Conservation (phyloP, 2,113 vertebrate species). For the Ivindomyrus marchei region DNA sequence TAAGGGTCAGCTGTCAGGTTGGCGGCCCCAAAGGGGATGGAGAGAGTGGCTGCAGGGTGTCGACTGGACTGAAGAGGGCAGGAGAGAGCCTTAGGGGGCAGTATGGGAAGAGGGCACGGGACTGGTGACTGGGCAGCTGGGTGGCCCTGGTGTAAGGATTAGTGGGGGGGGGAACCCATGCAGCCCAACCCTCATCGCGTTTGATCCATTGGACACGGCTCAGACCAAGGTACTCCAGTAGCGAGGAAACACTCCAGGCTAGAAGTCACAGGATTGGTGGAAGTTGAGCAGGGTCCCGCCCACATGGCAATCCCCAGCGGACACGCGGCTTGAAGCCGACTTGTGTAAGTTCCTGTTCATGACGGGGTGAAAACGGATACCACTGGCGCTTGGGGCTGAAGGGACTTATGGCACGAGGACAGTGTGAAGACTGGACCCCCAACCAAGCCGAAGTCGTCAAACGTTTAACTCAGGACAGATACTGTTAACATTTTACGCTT, state of each 20-base stretch:
- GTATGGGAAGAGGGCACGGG: conserved; percentile 54
- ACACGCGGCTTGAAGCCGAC: not conserved
- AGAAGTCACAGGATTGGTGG: not conserved
- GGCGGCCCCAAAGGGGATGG: conserved; percentile 25
- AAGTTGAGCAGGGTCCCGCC: not conserved
- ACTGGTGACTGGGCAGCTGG: conserved; percentile 22
- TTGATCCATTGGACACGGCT: not conserved
- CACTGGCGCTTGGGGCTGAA: not conserved
- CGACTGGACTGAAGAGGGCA: conserved; percentile 43
- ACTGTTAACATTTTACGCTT: not conserved
- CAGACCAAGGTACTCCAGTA: not conserved
- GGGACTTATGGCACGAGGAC: not conserved
- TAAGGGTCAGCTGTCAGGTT: conserved; percentile 46
- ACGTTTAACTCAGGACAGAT: not conserved
- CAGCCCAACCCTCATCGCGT: not conserved
- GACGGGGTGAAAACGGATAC: not conserved
- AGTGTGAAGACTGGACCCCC: not conserved
- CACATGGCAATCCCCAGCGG: not conserved
- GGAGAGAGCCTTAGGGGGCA: not conserved
- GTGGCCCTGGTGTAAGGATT: not conserved
- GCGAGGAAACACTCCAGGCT: not conserved
- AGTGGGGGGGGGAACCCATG: not conserved
- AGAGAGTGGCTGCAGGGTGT: not conserved
- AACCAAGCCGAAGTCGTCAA: not conserved
- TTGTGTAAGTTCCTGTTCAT: not conserved